Conservation (phyloP, 2,113 vertebrate species). For the Pterocles burchelli region DNA sequence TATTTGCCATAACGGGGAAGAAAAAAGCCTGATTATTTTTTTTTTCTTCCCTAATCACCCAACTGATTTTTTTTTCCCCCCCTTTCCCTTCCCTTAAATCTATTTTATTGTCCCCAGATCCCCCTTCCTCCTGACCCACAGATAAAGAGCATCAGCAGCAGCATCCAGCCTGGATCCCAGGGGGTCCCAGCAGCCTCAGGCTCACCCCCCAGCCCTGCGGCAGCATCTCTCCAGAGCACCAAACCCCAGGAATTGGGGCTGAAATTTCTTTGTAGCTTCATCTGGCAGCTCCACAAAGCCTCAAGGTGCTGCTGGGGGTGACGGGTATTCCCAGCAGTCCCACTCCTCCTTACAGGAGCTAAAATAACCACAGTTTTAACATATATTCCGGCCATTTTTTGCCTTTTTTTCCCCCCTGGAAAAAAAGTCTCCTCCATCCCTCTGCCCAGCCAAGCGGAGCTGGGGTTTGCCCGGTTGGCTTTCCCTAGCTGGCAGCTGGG, state of each 20-base stretch:
- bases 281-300: neutral
- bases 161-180: rapidly evolving
- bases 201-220: neutral
- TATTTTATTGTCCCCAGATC: neutral
- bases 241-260: neutral
- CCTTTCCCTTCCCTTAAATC: neutral
- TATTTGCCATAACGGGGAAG: neutral
- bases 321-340: rapidly evolving
- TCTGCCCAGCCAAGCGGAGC: neutral
- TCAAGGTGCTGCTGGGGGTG: neutral
- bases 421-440: neutral
- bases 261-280: neutral
- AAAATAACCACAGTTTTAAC: neutral
- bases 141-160: neutral
- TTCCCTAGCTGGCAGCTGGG: neutral
- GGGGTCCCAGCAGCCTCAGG: rapidly evolving
- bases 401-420: neutral
- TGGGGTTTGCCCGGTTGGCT: neutral
- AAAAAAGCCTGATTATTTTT: neutral
- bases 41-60: too few species aligned
- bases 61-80: neutral
- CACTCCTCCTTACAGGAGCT: neutral
- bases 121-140: rapidly evolving
- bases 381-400: neutral
- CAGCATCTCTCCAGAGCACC: neutral